A percentile compares a stretch with the other conserved stretches of the same genome.
Conservation (phyloP, 2,888 invertebrate species). For the Cerceris rybyensis region DNA sequence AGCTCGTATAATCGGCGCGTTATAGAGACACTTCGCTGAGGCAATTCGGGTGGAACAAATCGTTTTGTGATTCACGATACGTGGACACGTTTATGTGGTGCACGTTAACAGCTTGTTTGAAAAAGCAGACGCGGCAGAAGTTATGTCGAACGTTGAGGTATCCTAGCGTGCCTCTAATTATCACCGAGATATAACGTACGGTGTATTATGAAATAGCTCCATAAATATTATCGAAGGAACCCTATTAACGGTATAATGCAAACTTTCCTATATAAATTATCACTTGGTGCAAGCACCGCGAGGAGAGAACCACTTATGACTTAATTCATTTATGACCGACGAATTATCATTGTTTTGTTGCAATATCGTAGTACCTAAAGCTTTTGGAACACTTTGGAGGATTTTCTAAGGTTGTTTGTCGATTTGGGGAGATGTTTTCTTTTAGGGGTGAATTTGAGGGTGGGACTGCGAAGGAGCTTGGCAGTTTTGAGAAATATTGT, state of each 20-base stretch:
- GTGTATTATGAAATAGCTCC: conserved; percentile 45
- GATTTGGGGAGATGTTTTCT: neutral
- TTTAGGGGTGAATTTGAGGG: no score
- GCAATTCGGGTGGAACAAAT: neutral
- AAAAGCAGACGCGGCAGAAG: conserved; percentile 41
- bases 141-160: conserved; percentile 13
- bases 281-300: conserved; percentile 12
- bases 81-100: conserved; percentile 4
- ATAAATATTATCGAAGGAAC: conserved; percentile 50
- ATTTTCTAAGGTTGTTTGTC: neutral
- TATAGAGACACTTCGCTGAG: conserved; percentile 22
- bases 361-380: neutral
- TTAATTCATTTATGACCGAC: conserved; percentile 44
- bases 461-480: no score
- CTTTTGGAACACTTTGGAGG: neutral
- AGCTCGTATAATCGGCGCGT: neutral
- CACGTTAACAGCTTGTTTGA: conserved; percentile 18
- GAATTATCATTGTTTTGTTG: conserved; percentile 27
- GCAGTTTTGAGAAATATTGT: no score
- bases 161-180: conserved; percentile 42
- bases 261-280: conserved; percentile 52
- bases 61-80: conserved; percentile 3
- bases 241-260: conserved; percentile 52
- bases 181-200: conserved; percentile 30
- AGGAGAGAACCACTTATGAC: conserved; percentile 43